A percentile compares a stretch with the other conserved stretches of the same genome.
Conservation (phyloP, 2,113 vertebrate genomes). For the Eretmochelys imbricata region DNA sequence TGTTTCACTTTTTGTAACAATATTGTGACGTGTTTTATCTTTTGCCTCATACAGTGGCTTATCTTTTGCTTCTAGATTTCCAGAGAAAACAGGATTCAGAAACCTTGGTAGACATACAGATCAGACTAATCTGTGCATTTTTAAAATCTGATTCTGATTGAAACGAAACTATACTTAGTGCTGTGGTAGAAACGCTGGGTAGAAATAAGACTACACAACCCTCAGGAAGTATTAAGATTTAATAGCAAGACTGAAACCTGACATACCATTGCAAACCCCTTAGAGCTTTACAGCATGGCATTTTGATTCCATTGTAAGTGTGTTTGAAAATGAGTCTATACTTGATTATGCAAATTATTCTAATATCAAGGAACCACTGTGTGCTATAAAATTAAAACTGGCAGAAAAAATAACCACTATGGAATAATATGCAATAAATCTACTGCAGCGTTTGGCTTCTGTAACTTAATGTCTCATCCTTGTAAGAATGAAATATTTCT, state of each 20-base stretch:
- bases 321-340: conserved; percentile 45
- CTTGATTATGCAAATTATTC: conserved; percentile 58
- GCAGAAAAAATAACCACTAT: conserved; percentile 44
- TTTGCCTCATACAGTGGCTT: not conserved
- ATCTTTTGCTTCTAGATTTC: not conserved
- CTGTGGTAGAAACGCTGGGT: not conserved
- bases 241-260: conserved; percentile 14
- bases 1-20: not conserved
- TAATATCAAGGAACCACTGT: not conserved
- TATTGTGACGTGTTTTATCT: not conserved
- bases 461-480: conserved; percentile 38
- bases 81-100: not conserved
- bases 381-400: conserved; percentile 53
- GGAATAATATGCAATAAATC: conserved; percentile 29
- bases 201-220: conserved; percentile 28
- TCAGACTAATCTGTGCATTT: not conserved
- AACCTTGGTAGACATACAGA: not conserved
- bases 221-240: conserved; percentile 53
- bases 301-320: conserved; percentile 32
- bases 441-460: conserved; percentile 34
- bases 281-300: not conserved
- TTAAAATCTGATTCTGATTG: conserved; percentile 11
- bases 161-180: not conserved
- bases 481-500: conserved; percentile 30
- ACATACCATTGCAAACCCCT: not conserved